phyloP scores from a whole-genome alignment of 1,140 invertebrate genomes.

The Lordiphosa mommai region DNA sequence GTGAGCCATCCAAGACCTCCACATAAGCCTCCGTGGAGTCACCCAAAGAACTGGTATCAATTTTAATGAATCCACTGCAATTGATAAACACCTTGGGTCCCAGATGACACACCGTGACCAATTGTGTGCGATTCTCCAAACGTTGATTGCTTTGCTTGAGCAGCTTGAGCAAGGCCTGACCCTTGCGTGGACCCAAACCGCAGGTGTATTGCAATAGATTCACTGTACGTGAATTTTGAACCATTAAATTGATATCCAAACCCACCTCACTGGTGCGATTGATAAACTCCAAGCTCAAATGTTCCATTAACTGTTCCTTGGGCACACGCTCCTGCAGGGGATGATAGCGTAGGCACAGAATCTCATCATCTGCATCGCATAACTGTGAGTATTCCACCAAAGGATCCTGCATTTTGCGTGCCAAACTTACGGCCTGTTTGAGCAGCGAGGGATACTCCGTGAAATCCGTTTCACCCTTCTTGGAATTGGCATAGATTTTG shows the following conservation, averaged over 20 bases:
- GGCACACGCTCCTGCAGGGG: conserved; percentile 91
- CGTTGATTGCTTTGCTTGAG: conserved; percentile 96
- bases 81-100: conserved; percentile 99
- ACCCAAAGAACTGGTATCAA: conserved; percentile 96
- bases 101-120: conserved; percentile 97
- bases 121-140: conserved; percentile 95
- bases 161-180: conserved; percentile 92
- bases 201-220: conserved; percentile 98
- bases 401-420: conserved; percentile 95
- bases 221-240: conserved; percentile 91
- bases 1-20: conserved; percentile 97
- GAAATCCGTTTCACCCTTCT: conserved; percentile 93
- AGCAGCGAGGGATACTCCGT: conserved; percentile 93
- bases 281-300: conserved; percentile 94
- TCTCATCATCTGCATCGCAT: conserved; percentile 97
- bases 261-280: conserved; percentile 98
- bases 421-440: conserved; percentile 96
- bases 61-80: conserved; percentile 99
- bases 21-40: conserved; percentile 97
- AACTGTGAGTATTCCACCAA: conserved; percentile 97
- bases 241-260: conserved; percentile 97
- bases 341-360: conserved; percentile 95
- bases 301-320: conserved; percentile 92
- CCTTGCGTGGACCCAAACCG: conserved; percentile 97
- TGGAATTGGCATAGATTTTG: conserved; percentile 94